phyloP scores from a whole-genome alignment of 2,888 invertebrate genomes.

The Amphimallon solstitiale region DNA sequence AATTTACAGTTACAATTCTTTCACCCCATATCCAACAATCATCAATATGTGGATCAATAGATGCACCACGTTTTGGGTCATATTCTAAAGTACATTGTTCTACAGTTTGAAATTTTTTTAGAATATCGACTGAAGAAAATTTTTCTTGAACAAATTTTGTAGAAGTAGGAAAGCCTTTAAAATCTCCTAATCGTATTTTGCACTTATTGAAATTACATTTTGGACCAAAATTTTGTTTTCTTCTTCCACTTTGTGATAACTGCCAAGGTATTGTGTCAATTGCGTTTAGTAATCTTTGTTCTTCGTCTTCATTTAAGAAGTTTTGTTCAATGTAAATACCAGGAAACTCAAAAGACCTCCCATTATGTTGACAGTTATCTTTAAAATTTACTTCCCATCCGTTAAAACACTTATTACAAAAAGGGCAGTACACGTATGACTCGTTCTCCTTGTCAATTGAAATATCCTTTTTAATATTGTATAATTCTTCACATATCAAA shows the following conservation, averaged over 20 bases:
- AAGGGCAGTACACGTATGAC: constrained; percentile 78
- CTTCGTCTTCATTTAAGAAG: constrained; percentile 80
- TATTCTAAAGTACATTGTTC: constrained; percentile 98
- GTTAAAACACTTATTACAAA: constrained; percentile 79
- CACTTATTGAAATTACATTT: constrained; percentile 98
- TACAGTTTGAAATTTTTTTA: constrained; percentile 81
- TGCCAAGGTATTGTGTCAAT: constrained; percentile 89
- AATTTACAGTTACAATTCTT: constrained; percentile 91
- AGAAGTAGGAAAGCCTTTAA: constrained; percentile 86
- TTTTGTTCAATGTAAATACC: constrained; percentile 75
- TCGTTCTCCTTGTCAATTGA: constrained; percentile 62
- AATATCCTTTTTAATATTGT: constrained; percentile 59
- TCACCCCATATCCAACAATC: constrained; percentile 99
- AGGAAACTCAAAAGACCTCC: constrained; percentile 70
- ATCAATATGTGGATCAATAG: constrained; percentile 98
- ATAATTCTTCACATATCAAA: constrained; percentile 82
- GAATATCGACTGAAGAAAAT: constrained; percentile 70
- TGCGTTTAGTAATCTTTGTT: constrained; percentile 69
- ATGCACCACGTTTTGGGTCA: constrained; percentile 84
- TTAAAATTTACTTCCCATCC: constrained; percentile 76
- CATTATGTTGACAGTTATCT: constrained; percentile 75
- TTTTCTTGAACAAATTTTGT: constrained; percentile 83
- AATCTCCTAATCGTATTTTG: constrained; percentile 81
- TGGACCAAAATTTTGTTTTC: constrained; percentile 98
- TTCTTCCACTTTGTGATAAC: constrained; percentile 92